Conservation (phyloP, 2,113 vertebrate species). For the Leptobrachium ailaonicum region DNA sequence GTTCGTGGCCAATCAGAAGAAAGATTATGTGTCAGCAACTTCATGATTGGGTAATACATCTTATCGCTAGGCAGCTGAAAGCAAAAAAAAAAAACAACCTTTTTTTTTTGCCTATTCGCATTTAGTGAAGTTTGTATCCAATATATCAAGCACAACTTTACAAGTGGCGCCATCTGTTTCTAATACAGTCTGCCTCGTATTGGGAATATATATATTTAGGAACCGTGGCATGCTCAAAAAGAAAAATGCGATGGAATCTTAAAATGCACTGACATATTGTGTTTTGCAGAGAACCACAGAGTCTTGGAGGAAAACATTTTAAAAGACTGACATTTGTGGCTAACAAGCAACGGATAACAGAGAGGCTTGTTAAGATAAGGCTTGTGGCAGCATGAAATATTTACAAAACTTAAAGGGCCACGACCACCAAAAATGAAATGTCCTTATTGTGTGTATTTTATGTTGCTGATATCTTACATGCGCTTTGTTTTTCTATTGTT, state of each 20-base stretch:
- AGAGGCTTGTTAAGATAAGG: conserved; percentile 25
- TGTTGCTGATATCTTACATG: too few species aligned
- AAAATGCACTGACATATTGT: conserved; percentile 35
- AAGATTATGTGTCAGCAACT: neutral
- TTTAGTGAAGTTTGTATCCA: conserved; percentile 37
- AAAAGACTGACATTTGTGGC: conserved; percentile 27
- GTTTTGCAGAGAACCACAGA: conserved; percentile 34
- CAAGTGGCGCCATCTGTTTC: conserved; percentile 31
- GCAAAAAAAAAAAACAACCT: neutral
- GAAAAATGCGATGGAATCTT: conserved; percentile 14
- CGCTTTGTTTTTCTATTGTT: too few species aligned
- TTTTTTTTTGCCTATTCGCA: conserved; percentile 9
- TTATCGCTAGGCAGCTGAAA: neutral
- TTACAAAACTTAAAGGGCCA: conserved; percentile 25
- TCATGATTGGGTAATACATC: neutral
- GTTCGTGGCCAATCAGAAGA: neutral
- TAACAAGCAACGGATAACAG: conserved; percentile 35
- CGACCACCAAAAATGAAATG: too few species aligned
- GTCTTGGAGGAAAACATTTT: conserved; percentile 27
- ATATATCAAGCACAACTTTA: conserved; percentile 31
- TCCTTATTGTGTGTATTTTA: too few species aligned
- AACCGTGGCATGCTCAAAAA: conserved; percentile 9
- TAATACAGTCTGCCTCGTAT: conserved; percentile 8
- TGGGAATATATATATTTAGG: conserved; percentile 34
- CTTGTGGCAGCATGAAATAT: conserved; percentile 40